phyloP scores from a whole-genome alignment of 2,888 invertebrate genomes.

The Dryadula phaetusa region DNA sequence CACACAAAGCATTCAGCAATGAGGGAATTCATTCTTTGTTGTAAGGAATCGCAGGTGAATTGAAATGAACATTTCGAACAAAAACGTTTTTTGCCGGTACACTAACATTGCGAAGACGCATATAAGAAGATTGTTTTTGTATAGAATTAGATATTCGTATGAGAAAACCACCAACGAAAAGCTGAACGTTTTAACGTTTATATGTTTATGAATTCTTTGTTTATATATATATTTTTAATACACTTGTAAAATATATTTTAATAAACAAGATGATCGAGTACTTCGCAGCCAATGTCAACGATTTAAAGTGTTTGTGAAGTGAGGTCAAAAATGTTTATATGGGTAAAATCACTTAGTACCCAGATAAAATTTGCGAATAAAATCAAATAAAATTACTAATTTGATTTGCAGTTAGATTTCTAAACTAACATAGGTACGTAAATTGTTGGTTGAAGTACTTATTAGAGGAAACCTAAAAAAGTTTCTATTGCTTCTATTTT shows the following conservation, averaged over 20 bases:
- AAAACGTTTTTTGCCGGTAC: constrained; percentile 23
- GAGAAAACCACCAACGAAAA: neutral
- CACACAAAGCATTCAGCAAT: constrained; percentile 32
- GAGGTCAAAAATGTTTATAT: neutral
- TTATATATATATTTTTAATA: neutral
- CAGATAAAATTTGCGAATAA: no score
- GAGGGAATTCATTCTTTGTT: constrained; percentile 35
- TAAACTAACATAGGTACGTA: neutral
- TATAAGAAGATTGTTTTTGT: constrained; percentile 9
- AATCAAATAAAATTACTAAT: neutral
- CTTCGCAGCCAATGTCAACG: no score
- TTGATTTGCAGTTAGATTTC: neutral
- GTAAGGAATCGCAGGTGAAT: constrained; percentile 35
- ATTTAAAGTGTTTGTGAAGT: neutral
- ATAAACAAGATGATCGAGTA: no score
- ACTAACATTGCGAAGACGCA: constrained; percentile 16
- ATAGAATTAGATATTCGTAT: neutral
- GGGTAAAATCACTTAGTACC: no score
- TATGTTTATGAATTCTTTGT: neutral
- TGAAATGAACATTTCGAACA: constrained; percentile 35
- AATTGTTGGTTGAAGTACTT: neutral
- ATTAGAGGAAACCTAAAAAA: neutral
- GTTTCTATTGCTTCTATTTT: neutral
- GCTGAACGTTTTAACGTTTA: neutral
- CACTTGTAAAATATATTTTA: no score